phyloP scores from a whole-genome alignment of 2,888 invertebrate genomes.

The Odontothrips loti region DNA sequence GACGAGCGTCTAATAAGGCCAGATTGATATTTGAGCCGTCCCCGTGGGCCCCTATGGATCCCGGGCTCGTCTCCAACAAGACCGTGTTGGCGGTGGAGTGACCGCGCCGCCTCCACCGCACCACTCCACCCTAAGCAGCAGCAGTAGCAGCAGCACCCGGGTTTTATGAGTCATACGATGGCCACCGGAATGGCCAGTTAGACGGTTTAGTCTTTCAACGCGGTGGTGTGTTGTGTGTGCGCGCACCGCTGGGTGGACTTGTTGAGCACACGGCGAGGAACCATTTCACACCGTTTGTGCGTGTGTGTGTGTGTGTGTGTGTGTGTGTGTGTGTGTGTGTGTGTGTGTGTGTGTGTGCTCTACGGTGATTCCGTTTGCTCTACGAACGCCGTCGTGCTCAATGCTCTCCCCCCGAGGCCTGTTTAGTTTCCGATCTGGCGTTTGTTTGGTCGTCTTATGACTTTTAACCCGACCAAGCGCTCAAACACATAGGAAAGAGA shows the following conservation, averaged over 20 bases:
- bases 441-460: no score
- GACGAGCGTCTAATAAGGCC: not conserved
- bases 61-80: not conserved
- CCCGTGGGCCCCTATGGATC: not conserved
- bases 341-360: no score
- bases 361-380: not conserved
- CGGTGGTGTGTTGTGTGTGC: not conserved
- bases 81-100: not conserved
- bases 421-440: no score
- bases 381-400: no score
- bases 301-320: not conserved
- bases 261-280: no score
- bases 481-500: no score
- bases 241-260: not conserved
- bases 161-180: slow-evolving; percentile 18
- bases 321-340: not conserved
- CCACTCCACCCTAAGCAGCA: not conserved
- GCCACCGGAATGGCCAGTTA: not conserved
- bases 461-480: no score
- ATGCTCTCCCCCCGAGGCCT: no score
- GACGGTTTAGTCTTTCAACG: not conserved
- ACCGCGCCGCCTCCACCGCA: not conserved
- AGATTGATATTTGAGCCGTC: not conserved
- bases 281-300: not conserved
- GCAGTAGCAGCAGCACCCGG: not conserved